Conservation (phyloP, 2,113 vertebrate genomes). For the Columba livia region DNA sequence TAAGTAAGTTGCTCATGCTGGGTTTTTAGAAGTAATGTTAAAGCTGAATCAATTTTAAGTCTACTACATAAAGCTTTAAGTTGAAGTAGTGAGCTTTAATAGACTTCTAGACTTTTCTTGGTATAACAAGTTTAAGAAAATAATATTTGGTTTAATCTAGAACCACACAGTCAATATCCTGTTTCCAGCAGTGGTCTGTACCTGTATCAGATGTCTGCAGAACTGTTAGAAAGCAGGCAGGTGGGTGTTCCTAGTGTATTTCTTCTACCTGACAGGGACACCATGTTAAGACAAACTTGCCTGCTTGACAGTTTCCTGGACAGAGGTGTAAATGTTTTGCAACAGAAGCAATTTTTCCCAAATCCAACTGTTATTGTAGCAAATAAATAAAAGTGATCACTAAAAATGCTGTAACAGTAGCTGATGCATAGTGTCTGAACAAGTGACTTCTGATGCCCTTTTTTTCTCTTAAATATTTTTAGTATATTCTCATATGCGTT, state of each 20-base stretch:
- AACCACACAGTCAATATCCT: neutral
- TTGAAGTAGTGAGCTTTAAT: neutral
- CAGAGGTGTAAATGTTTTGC: neutral
- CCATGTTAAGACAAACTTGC: neutral
- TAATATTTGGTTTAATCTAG: neutral
- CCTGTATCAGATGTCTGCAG: neutral
- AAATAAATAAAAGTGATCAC: neutral
- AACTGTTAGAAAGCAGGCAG: neutral
- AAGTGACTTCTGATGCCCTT: neutral
- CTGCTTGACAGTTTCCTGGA: neutral
- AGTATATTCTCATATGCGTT: neutral
- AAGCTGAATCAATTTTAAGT: neutral
- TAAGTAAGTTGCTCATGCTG: neutral
- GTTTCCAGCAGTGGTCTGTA: neutral
- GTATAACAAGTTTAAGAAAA: neutral
- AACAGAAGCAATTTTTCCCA: neutral
- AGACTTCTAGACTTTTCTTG: neutral
- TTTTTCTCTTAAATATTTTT: neutral
- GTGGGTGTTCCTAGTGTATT: neutral
- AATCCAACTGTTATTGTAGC: neutral
- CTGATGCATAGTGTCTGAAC: neutral
- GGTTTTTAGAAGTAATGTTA: neutral
- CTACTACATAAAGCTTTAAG: neutral
- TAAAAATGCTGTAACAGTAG: accelerated
- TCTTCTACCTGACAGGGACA: neutral